Evolutionary conservation across 1,140 invertebrate species (phyloP), one percentile per base, ranked within the genome.

Genomic region (Drosophila ananassae): DNA sequence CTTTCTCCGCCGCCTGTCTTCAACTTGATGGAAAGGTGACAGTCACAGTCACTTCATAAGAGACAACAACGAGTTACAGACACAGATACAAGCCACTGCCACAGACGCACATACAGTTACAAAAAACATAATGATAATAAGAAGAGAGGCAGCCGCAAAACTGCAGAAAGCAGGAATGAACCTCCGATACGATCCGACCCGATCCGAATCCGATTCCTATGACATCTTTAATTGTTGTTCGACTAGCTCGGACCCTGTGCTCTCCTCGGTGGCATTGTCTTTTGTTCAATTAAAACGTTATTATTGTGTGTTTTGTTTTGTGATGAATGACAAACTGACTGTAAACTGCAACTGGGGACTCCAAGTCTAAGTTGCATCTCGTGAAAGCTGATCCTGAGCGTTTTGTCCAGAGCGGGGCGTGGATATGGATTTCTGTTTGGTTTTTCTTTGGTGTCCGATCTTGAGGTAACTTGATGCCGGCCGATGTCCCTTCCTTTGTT

Each of bases 211-310:
- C 59, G 59, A 74, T 63, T 74, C 54, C 68, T 71, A 58, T 21
- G 51, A 56, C 60, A 68, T 64, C 48, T 69, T 64, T 71, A 81
- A 87, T 87, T 87, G 82, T 87, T 74, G 82, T 59, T 75, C 55
- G 71, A 87, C 82, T 71, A 60, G 61, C 22, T 44, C n/a, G 41
- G 41, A 13, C 37, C 68, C 60, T 56, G 67, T 58, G 73, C 55
- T 61, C 58, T 72, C 72, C 41, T 10, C n/a, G 66, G 50, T 79
- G 71, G 55, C 37, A 32, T 57, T 61, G 74, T 73, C 74, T 87
- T 87, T 79, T 87, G 78, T 87, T 87, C 82, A 87, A 87, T 87
- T 87, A 87, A 87, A 89, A 87, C 74, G 82, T 87, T 87, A 87
- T 87, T 85, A 85, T 89, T 82, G 73, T 76, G 73, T 76, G 62